Conservation (phyloP, 2,113 vertebrate genomes). For the Gorsachius goisagi region DNA sequence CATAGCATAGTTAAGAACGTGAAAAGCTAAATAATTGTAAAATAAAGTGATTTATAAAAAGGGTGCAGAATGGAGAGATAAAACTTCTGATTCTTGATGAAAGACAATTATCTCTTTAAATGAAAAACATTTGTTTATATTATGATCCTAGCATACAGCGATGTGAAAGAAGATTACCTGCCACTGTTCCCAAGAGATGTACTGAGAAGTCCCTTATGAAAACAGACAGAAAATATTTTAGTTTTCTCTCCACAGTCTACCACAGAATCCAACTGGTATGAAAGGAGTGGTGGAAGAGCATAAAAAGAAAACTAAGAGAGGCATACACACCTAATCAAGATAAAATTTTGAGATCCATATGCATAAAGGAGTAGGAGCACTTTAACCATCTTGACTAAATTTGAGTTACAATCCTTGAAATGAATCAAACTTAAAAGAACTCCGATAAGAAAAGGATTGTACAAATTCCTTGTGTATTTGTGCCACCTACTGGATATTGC, state of each 20-base stretch:
- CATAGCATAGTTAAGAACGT: background rate
- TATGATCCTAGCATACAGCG: background rate
- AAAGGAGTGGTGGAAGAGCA: background rate
- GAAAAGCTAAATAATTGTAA: background rate
- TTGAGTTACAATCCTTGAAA: background rate
- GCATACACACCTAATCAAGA: background rate
- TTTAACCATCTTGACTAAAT: background rate
- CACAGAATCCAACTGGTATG: background rate
- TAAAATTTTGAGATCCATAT: background rate
- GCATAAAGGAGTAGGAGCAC: background rate
- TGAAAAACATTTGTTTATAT: background rate
- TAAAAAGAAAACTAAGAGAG: background rate
- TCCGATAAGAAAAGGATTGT: constrained; percentile 39
- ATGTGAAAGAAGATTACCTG: background rate
- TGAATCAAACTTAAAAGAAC: constrained; percentile 21
- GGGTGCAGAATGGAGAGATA: background rate
- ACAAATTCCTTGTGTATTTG: background rate
- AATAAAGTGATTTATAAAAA: background rate
- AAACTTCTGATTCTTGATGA: background rate
- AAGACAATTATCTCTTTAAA: background rate
- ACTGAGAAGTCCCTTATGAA: background rate
- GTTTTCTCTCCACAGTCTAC: background rate
- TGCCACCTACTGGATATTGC: constrained; percentile 31
- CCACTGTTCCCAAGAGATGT: background rate
- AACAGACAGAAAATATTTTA: background rate